These are phyloP conservation scores for Azemiops feae DNA, from an alignment of 2,113 vertebrate genomes.

Conservation along the genomic window DNA sequence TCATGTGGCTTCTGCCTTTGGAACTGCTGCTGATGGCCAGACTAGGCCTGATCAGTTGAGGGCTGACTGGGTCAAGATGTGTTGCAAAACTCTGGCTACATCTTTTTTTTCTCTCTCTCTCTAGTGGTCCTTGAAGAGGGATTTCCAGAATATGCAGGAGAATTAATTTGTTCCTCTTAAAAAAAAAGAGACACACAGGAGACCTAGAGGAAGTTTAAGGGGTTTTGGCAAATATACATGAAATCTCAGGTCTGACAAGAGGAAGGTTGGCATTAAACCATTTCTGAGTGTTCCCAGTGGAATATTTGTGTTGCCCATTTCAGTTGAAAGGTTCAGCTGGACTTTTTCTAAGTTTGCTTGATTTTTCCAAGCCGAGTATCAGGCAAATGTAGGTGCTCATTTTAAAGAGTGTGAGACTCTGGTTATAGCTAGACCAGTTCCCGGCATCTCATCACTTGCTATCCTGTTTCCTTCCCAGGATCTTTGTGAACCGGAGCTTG, in stretches of 20 bases:
- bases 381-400: too few relatives aligned
- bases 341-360: background rate
- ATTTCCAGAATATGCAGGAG: background rate
- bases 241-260: background rate
- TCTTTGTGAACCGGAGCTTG: constrained; percentile 83
- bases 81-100: background rate
- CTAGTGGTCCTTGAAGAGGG: background rate
- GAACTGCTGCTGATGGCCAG: background rate
- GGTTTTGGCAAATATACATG: background rate
- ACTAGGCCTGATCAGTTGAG: background rate
- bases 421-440: too few relatives aligned
- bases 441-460: background rate
- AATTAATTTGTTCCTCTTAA: background rate
- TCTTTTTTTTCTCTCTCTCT: background rate
- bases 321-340: background rate
- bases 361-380: background rate
- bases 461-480: constrained; percentile 59
- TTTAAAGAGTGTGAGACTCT: background rate
- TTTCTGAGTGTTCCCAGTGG: background rate
- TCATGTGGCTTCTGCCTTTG: background rate
- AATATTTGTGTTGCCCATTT: background rate
- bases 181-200: background rate
- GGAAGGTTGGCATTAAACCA: background rate
- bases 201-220: background rate
- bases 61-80: background rate